These are phyloP conservation scores for Hesperia comma DNA, from an alignment of 2,888 invertebrate genomes.

Conservation along the genomic window DNA sequence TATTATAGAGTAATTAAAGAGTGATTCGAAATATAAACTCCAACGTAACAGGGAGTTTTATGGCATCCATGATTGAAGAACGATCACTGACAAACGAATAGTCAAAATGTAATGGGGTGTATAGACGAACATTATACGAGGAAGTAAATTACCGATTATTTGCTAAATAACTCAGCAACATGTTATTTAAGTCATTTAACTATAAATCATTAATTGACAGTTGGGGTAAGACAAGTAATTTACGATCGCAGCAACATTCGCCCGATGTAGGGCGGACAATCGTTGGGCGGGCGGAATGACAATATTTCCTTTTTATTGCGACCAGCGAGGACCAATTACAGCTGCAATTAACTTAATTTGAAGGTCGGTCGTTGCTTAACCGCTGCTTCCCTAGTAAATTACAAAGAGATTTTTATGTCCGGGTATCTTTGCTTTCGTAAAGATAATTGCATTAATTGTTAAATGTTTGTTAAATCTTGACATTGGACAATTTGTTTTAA, in stretches of 20 bases:
- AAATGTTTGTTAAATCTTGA: no score
- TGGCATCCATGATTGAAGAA: no score
- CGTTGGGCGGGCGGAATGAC: conserved; percentile 51
- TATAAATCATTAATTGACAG: background rate
- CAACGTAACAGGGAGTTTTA: no score
- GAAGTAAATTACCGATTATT: no score
- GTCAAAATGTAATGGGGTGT: no score
- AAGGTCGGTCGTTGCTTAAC: conserved; percentile 66
- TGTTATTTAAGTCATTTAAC: background rate
- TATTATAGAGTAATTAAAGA: no score
- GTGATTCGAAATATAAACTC: no score
- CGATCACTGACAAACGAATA: no score
- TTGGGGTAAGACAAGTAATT: conserved; percentile 9
- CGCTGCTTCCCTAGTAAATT: conserved; percentile 50
- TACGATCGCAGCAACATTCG: background rate
- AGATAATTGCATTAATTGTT: background rate
- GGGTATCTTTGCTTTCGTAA: conserved; percentile 2
- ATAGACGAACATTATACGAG: no score
- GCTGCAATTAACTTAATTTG: conserved; percentile 77
- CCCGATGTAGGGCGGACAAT: conserved; percentile 38
- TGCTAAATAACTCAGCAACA: no score
- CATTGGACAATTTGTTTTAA: background rate
- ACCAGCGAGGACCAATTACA: conserved; percentile 69
- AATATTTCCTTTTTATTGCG: conserved; percentile 74
- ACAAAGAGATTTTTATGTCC: conserved; percentile 34